phyloP scores from a whole-genome alignment of 92 coral and sea anemone species.

The Galaxea fascicularis region DNA sequence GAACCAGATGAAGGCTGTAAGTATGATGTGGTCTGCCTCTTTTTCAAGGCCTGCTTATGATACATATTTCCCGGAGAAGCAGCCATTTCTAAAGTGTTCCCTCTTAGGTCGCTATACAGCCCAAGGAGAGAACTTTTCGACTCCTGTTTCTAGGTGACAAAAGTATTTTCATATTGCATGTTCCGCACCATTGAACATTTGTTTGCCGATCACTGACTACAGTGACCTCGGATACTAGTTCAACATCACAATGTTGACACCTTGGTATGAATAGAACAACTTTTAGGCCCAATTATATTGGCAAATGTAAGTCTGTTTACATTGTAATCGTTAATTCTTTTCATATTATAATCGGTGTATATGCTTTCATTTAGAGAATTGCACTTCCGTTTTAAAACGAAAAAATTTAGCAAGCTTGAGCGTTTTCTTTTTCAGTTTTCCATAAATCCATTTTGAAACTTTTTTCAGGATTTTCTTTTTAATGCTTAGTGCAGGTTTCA shows the following conservation, averaged over 20 bases:
- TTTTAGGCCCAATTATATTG: not conserved
- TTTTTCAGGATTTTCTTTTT: too few relatives aligned
- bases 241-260: constrained; percentile 13
- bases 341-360: constrained; percentile 1
- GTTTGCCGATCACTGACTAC: constrained; percentile 15
- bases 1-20: constrained; percentile 28
- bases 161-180: constrained; percentile 13
- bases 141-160: constrained; percentile 36
- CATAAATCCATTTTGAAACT: too few relatives aligned
- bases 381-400: not conserved
- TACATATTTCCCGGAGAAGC: constrained; percentile 39
- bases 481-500: too few relatives aligned
- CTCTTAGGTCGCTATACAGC: not conserved
- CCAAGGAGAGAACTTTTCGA: not conserved
- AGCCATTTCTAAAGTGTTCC: constrained; percentile 1
- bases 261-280: not conserved
- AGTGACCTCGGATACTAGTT: not conserved
- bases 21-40: constrained; percentile 14
- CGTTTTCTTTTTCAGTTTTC: too few relatives aligned
- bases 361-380: not conserved
- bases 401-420: not conserved
- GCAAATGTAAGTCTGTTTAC: constrained; percentile 1
- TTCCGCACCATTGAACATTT: not conserved
- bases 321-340: not conserved
- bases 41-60: constrained; percentile 36